A percentile compares a stretch with the other conserved stretches of the same genome.
phyloP scores from a whole-genome alignment of 1,140 invertebrate genomes.

The Zaprionus kolodkinae region DNA sequence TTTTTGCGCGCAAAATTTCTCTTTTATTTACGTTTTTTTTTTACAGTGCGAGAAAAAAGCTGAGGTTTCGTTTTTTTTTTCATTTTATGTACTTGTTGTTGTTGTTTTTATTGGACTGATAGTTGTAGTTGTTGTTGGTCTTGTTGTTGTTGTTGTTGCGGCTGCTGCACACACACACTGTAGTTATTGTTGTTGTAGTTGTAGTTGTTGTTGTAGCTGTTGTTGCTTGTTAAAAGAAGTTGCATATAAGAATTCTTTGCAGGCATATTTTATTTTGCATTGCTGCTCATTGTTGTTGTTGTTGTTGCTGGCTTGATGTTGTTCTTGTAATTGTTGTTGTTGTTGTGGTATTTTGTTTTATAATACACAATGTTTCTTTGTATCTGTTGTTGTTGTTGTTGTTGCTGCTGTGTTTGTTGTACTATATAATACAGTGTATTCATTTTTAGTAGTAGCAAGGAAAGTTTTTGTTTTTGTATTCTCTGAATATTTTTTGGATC shows the following conservation, averaged over 20 bases:
- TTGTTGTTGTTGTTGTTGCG: conserved; percentile 44
- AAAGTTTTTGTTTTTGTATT: conserved; percentile 25
- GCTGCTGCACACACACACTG: conserved; percentile 21
- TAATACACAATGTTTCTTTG: conserved; percentile 68
- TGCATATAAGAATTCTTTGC: conserved; percentile 27
- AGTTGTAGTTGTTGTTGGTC: conserved; percentile 28
- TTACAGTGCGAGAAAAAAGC: conserved; percentile 50
- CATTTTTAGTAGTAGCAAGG: conserved; percentile 45
- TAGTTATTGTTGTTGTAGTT: conserved; percentile 18
- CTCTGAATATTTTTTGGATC: conserved; percentile 2
- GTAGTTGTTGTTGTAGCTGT: conserved; percentile 27
- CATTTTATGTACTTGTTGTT: conserved; percentile 41
- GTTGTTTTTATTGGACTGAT: conserved; percentile 40
- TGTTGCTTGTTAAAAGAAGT: conserved; percentile 34
- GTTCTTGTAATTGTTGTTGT: conserved; percentile 55
- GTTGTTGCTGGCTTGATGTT: conserved; percentile 59
- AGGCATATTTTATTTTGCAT: conserved; percentile 33
- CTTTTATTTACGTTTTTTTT: conserved; percentile 18
- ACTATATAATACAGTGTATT: conserved; percentile 51
- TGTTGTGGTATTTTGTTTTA: conserved; percentile 63
- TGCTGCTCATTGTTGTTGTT: conserved; percentile 62
- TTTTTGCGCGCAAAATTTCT: conserved; percentile 23
- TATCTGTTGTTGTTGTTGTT: conserved; percentile 53
- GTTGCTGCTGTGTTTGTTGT: conserved; percentile 38
- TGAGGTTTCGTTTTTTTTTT: conserved; percentile 19